These are phyloP conservation scores for Ormyrus pomaceus DNA, from an alignment of 2,888 invertebrate genomes.

Conservation along the genomic window DNA sequence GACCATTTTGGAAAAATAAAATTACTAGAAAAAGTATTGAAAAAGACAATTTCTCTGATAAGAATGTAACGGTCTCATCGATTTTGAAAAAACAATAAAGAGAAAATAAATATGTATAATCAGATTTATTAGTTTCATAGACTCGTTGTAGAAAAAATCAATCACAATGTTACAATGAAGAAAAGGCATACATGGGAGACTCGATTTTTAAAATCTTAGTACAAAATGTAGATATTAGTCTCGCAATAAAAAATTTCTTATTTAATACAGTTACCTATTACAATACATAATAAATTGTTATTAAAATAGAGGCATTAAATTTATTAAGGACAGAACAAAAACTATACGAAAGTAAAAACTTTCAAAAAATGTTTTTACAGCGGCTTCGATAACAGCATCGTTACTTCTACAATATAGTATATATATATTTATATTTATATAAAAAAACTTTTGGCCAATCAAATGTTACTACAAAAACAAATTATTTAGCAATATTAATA, in stretches of 20 bases:
- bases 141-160: slow-evolving; percentile 53
- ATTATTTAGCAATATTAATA: slow-evolving; percentile 45
- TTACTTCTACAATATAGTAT: slow-evolving; percentile 39
- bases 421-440: slow-evolving; percentile 20
- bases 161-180: slow-evolving; percentile 56
- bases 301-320: slow-evolving; percentile 55
- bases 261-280: slow-evolving; percentile 49
- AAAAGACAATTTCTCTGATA: slow-evolving; percentile 22
- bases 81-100: slow-evolving; percentile 21
- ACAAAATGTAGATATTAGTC: slow-evolving; percentile 57
- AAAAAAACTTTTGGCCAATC: slow-evolving; percentile 34
- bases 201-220: slow-evolving; percentile 50
- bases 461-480: slow-evolving; percentile 45
- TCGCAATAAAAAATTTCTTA: slow-evolving; percentile 53
- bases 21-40: slow-evolving; percentile 47
- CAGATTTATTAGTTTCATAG: slow-evolving; percentile 54
- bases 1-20: slow-evolving; percentile 66
- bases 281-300: slow-evolving; percentile 53
- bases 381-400: slow-evolving; percentile 60
- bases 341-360: slow-evolving; percentile 66
- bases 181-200: slow-evolving; percentile 50
- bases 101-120: slow-evolving; percentile 44
- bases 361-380: slow-evolving; percentile 69
- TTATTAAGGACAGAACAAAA: slow-evolving; percentile 53
- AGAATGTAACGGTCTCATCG: slow-evolving; percentile 15